phyloP scores from a whole-genome alignment of 1,140 invertebrate genomes.

The Homarus americanus region DNA sequence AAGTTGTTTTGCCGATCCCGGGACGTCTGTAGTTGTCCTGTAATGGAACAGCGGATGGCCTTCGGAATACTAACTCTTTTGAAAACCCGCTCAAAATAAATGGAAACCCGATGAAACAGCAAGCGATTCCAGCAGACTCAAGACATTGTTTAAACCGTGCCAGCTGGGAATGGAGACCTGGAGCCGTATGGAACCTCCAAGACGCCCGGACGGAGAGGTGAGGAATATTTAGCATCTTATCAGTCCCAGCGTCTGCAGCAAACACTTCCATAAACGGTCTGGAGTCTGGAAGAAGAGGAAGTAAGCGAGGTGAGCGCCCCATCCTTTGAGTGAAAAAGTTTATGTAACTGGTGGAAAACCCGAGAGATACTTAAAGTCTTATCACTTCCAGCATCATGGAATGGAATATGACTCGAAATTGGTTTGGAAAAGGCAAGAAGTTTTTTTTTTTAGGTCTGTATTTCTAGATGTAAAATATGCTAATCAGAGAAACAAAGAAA shows the following conservation, averaged over 20 bases:
- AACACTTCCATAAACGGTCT: conserved; percentile 58
- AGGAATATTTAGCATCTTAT: conserved; percentile 71
- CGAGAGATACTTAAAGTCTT: conserved; percentile 23
- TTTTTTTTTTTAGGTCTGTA: too few relatives aligned
- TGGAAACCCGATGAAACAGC: conserved; percentile 66
- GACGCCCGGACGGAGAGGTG: conserved; percentile 54
- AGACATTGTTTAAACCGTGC: conserved; percentile 40
- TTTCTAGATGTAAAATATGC: conserved; percentile 44
- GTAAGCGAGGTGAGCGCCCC: conserved; percentile 40
- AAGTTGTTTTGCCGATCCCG: conserved; percentile 48
- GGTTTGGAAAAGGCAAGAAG: conserved; percentile 22
- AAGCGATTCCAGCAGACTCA: conserved; percentile 37
- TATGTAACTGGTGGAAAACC: conserved; percentile 35
- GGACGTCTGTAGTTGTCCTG: conserved; percentile 44
- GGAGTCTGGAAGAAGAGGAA: conserved; percentile 47
- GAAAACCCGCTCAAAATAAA: conserved; percentile 50
- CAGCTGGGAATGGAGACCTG: conserved; percentile 38
- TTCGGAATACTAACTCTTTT: conserved; percentile 35
- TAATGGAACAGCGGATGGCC: conserved; percentile 52
- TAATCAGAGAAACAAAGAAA: conserved; percentile 1
- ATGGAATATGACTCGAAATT: conserved; percentile 37
- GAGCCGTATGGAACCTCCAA: conserved; percentile 3
- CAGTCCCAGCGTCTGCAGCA: conserved; percentile 43
- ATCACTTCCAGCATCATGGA: conserved; percentile 42
- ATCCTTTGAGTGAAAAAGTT: conserved; percentile 44